Evolutionary conservation across 2,888 invertebrate species (phyloP), one percentile per base, ranked within the genome.

Genomic region (Horisme vitalbata): DNA sequence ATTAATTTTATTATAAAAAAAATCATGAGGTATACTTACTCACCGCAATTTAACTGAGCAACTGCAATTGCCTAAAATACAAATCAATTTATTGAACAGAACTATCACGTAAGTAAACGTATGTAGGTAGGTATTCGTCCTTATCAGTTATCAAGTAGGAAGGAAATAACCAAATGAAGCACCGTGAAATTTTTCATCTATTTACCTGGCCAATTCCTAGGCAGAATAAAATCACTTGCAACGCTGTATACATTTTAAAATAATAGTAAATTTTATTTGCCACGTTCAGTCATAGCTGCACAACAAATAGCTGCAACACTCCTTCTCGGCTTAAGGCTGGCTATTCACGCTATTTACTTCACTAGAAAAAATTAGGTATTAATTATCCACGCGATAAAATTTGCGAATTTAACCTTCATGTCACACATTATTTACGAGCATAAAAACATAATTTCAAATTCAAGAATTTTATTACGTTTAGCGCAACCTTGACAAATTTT

Each of bases 361-460:
- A 61, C 69, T 65, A 65, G 68, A 53, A 59, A 63, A 66, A 79
- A 83, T 84, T 84, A 79, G n/a, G n/a, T n/a, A n/a, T n/a, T 77
- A 52, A 57, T 57, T 57, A 48, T 55, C 48, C 78, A 84, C 81
- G 84, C 82, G 71, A 71, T 78, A 77, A 79, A 75, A 70, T 68
- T 76, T 75, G 71, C 68, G 74, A 72, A 71, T 74, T 70, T 41
- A 44, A 46, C 44, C 27, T 43, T 23, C 44, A 47, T 52, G 49
- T 52, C 65, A 65, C 63, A 63, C 61, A 64, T 67, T 68, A 66
- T 68, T 59, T 57, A 55, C 9, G 51, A 43, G 52, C 46, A 64
- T 59, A 55, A 41, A 35, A 45, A 51, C 21, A 45, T 49, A 45
- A 35, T 54, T 49, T 59, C 41, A 41, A 30, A 49, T 10, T 10